Evolutionary conservation across 1,140 invertebrate species (phyloP).

Genomic region (Chionoecetes opilio): DNA sequence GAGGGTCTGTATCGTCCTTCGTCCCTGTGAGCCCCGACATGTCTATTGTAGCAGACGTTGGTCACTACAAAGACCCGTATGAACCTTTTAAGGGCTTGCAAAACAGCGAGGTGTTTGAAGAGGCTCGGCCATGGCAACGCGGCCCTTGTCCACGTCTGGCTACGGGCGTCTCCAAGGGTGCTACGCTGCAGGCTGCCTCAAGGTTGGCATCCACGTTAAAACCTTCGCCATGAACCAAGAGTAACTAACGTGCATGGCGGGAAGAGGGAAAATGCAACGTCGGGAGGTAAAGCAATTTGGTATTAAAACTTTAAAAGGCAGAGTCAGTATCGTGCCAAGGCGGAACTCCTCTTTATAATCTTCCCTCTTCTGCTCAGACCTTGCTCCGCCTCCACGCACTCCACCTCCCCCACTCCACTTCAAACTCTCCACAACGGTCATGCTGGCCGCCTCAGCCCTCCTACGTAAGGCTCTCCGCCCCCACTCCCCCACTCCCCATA

Average conservation of each 20-base stretch:
- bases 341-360: not conserved
- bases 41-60: not conserved
- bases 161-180: not conserved
- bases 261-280: not conserved
- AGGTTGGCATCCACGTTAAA: too few species aligned
- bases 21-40: not conserved
- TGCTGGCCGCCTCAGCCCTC: not conserved
- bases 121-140: not conserved
- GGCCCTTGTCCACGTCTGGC: not conserved
- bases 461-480: not conserved
- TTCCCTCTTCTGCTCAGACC: not conserved
- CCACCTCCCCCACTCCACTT: slow-evolving; percentile 3
- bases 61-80: not conserved
- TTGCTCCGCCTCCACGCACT: not conserved
- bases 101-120: slow-evolving; percentile 16
- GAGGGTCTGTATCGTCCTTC: not conserved
- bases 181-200: not conserved
- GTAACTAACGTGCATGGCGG: too few species aligned
- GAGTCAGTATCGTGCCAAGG: not conserved
- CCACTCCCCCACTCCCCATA: not conserved
- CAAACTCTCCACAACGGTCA: not conserved
- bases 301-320: not conserved
- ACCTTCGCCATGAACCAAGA: too few species aligned
- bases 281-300: not conserved
- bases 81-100: slow-evolving; percentile 5